phyloP scores from a whole-genome alignment of 2,113 vertebrate species.

The Chrysemys picta region DNA sequence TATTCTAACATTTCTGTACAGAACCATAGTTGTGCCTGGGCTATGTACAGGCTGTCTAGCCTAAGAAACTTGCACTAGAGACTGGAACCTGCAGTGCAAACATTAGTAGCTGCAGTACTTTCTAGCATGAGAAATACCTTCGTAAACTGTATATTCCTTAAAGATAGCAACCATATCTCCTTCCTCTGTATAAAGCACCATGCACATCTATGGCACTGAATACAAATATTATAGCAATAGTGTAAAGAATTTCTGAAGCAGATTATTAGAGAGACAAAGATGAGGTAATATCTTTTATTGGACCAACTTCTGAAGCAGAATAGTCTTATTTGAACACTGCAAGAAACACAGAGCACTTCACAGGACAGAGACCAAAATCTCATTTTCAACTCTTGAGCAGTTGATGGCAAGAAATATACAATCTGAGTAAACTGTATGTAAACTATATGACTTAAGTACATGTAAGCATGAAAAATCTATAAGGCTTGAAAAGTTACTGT shows the following conservation, averaged over 20 bases:
- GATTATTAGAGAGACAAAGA: background rate
- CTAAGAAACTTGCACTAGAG: background rate
- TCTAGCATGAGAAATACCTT: background rate
- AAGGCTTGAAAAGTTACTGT: background rate
- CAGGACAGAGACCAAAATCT: background rate
- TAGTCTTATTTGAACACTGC: background rate
- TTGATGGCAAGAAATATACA: background rate
- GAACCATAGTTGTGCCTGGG: background rate
- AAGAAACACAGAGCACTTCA: background rate
- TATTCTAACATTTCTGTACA: background rate
- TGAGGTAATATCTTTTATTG: no score
- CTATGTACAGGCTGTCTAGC: background rate
- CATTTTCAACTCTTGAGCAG: background rate
- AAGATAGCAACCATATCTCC: fast-evolving
- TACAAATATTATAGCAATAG: background rate
- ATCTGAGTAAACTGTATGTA: background rate
- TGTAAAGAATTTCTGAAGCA: background rate
- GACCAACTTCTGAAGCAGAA: background rate
- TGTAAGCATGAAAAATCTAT: background rate
- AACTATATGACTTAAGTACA: background rate
- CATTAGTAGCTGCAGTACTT: background rate
- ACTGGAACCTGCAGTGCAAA: background rate
- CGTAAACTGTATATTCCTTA: background rate
- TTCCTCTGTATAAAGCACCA: background rate
- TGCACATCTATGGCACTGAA: background rate